Evolutionary conservation across 2,113 vertebrate genomes (phyloP).

Genomic region (Pangasianodon hypophthalmus): DNA sequence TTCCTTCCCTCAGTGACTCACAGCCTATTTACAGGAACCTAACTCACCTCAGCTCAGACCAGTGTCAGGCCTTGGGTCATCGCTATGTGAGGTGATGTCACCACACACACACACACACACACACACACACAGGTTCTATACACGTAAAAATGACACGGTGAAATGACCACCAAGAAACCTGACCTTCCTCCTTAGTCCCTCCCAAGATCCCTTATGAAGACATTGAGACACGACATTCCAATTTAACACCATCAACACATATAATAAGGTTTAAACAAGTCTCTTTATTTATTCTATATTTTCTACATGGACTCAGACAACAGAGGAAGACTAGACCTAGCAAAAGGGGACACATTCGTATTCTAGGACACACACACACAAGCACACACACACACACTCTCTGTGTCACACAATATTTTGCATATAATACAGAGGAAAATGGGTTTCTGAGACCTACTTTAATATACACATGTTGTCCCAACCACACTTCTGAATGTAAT

Average conservation of each 20-base stretch:
- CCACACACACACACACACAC: slow-evolving; percentile 43
- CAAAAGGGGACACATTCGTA: slow-evolving; percentile 30
- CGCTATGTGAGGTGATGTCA: slow-evolving; percentile 64
- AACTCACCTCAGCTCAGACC: slow-evolving; percentile 52
- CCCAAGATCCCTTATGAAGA: background rate
- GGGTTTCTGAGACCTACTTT: background rate
- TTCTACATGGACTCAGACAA: slow-evolving; percentile 36
- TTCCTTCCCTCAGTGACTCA: slow-evolving; percentile 65
- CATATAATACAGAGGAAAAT: slow-evolving; percentile 21
- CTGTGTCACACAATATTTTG: slow-evolving; percentile 3
- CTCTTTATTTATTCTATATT: slow-evolving; percentile 39
- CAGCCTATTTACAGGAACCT: slow-evolving; percentile 68
- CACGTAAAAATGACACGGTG: slow-evolving; percentile 14
- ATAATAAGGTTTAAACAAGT: slow-evolving; percentile 7
- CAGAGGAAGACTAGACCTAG: slow-evolving; percentile 34
- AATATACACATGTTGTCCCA: background rate
- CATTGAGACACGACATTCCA: background rate
- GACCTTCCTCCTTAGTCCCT: slow-evolving; percentile 3
- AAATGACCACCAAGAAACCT: background rate
- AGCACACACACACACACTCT: slow-evolving; percentile 23
- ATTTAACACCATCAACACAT: slow-evolving; percentile 20
- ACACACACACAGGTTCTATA: slow-evolving; percentile 28
- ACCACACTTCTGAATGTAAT: background rate
- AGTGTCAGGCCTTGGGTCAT: slow-evolving; percentile 18
- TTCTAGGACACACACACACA: slow-evolving; percentile 4